Conservation (phyloP, 2,797 vertebrate genomes). For the Amazonetta brasiliensis region DNA sequence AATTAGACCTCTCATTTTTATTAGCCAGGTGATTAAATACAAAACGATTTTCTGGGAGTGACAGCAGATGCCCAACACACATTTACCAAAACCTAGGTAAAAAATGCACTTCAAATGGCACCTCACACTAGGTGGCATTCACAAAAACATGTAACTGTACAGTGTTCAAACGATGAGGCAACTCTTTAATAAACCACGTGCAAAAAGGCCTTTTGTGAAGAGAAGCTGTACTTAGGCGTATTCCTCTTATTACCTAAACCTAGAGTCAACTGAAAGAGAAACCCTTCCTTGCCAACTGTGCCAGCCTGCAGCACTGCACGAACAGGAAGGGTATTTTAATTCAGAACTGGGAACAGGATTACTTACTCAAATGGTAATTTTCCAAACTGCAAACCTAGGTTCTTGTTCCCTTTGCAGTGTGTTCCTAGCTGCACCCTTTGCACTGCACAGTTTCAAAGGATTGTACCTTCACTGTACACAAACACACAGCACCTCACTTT, state of each 20-base stretch:
- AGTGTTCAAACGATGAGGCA: not conserved
- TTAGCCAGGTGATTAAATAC: slow-evolving; percentile 24
- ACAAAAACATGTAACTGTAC: not conserved
- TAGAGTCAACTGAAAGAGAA: slow-evolving; percentile 27
- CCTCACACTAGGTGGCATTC: not conserved
- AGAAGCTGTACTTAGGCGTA: not conserved
- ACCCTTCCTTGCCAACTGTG: not conserved
- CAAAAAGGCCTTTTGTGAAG: slow-evolving; percentile 10
- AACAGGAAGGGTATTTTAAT: slow-evolving; percentile 61
- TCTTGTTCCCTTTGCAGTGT: slow-evolving; percentile 26
- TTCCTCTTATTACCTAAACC: slow-evolving; percentile 20
- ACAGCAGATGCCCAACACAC: not conserved
- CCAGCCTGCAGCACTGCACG: slow-evolving; percentile 43
- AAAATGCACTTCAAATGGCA: slow-evolving; percentile 17
- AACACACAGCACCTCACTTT: not conserved
- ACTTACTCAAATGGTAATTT: slow-evolving; percentile 45
- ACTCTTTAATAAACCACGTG: not conserved
- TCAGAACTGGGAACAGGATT: slow-evolving; percentile 42
- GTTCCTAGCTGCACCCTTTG: not conserved
- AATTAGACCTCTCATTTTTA: slow-evolving; percentile 23
- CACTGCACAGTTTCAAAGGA: not conserved
- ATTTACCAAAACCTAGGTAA: not conserved
- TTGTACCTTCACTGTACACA: not conserved
- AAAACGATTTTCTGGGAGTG: not conserved
- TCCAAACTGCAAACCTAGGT: slow-evolving; percentile 21